Conservation (phyloP, 2,797 vertebrate species). For the Loris lydekkerianus region DNA sequence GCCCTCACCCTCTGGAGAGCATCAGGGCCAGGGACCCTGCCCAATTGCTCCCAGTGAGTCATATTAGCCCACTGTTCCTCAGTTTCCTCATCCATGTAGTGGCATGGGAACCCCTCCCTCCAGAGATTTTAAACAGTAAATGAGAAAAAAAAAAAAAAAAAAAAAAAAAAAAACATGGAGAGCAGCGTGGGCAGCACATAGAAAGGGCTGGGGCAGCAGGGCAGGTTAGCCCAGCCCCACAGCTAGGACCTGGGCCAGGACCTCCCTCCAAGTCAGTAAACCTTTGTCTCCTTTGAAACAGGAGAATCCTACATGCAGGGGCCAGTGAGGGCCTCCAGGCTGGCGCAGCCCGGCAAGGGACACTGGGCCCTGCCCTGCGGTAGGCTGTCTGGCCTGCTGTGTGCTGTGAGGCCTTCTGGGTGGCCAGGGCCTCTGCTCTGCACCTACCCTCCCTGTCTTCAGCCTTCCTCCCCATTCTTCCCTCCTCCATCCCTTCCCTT, state of each 20-base stretch:
- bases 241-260: constrained; percentile 1
- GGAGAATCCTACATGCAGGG: constrained; percentile 88
- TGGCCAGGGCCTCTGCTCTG: constrained; percentile 76
- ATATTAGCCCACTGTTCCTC: neutral
- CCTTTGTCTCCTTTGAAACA: constrained; percentile 90
- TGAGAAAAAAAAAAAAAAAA: neutral
- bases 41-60: neutral
- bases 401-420: constrained; percentile 86
- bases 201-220: neutral
- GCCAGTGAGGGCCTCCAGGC: constrained; percentile 87
- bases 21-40: neutral
- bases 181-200: neutral
- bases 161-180: no score
- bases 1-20: neutral
- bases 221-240: neutral
- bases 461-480: neutral
- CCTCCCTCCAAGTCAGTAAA: constrained; percentile 82
- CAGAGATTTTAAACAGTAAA: neutral
- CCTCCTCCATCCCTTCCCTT: neutral
- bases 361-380: constrained; percentile 92
- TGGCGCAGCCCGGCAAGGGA: constrained; percentile 86
- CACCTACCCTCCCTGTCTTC: neutral
- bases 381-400: constrained; percentile 89
- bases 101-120: neutral
- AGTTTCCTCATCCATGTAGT: neutral